These are phyloP conservation scores for Stomatorhinus walkeri DNA, from an alignment of 2,797 vertebrate species.

Conservation along the genomic window DNA sequence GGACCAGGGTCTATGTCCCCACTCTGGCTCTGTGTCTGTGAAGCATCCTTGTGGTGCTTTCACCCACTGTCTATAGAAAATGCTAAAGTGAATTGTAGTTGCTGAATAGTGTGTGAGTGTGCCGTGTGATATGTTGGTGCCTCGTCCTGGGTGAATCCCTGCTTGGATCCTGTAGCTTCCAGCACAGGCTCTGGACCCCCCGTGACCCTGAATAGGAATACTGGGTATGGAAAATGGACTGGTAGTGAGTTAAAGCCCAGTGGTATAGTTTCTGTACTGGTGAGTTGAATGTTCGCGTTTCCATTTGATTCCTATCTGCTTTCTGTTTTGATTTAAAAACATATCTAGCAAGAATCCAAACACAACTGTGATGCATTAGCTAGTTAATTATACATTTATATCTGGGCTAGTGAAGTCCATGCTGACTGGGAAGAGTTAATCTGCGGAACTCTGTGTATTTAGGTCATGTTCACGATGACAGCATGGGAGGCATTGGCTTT, in stretches of 20 bases:
- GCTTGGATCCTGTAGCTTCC: neutral
- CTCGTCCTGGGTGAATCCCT: neutral
- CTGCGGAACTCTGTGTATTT: neutral
- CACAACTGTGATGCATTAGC: neutral
- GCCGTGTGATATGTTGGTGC: neutral
- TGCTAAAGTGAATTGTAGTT: neutral
- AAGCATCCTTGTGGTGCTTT: neutral
- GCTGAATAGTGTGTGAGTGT: neutral
- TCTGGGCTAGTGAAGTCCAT: neutral
- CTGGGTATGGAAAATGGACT: neutral
- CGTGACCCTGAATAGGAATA: neutral
- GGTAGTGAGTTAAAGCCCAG: neutral
- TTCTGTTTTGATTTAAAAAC: neutral
- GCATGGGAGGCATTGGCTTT: neutral
- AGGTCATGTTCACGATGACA: neutral
- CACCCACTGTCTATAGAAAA: neutral
- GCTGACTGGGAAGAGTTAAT: neutral
- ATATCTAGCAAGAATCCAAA: neutral
- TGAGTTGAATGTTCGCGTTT: neutral
- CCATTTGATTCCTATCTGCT: neutral
- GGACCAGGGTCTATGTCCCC: neutral
- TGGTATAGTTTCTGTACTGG: neutral
- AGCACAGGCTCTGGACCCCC: neutral
- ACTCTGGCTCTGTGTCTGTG: neutral
- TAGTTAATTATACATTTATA: slow-evolving; percentile 1